Percentiles rank a stretch among this genome's conserved stretches.
These are phyloP conservation scores for Eleginops maclovinus DNA, from an alignment of 2,113 vertebrate genomes.

Conservation along the genomic window DNA sequence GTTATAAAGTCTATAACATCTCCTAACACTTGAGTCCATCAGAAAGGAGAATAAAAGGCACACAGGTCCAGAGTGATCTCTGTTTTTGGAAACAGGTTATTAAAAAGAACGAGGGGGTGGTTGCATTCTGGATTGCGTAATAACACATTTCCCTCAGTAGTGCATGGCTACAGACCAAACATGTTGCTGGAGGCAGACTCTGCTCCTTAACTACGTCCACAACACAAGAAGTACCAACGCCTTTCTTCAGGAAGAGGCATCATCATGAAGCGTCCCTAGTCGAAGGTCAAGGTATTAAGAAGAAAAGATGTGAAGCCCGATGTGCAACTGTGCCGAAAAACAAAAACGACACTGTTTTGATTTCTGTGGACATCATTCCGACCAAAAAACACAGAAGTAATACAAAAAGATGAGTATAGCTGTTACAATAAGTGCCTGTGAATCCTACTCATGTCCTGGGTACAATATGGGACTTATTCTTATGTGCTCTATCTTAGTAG, in stretches of 20 bases:
- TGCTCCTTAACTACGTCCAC: constrained; percentile 65
- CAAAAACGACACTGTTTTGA: not conserved
- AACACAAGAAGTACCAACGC: constrained; percentile 60
- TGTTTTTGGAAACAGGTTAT: constrained; percentile 73
- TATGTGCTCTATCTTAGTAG: constrained; percentile 21
- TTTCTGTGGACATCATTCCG: not conserved
- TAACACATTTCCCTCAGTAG: constrained; percentile 63
- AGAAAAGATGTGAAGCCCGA: constrained; percentile 15
- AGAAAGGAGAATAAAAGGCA: constrained; percentile 9
- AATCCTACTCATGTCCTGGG: constrained; percentile 7
- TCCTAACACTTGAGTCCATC: constrained; percentile 3
- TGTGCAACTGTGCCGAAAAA: not conserved
- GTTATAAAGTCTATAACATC: constrained; percentile 29
- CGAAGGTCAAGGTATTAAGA: constrained; percentile 1
- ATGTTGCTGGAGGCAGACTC: constrained; percentile 60
- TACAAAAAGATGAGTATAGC: constrained; percentile 8
- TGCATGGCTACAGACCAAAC: constrained; percentile 68
- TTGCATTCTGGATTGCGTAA: constrained; percentile 75
- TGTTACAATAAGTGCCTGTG: constrained; percentile 21
- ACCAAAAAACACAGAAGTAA: not conserved
- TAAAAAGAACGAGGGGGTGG: constrained; percentile 70
- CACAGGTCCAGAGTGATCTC: constrained; percentile 48
- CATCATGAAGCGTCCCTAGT: constrained; percentile 34
- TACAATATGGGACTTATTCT: constrained; percentile 38
- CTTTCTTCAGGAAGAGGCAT: constrained; percentile 35